These are phyloP conservation scores for Schizothorax lantsangensis DNA, from an alignment of 2,797 vertebrate species.

Conservation along the genomic window DNA sequence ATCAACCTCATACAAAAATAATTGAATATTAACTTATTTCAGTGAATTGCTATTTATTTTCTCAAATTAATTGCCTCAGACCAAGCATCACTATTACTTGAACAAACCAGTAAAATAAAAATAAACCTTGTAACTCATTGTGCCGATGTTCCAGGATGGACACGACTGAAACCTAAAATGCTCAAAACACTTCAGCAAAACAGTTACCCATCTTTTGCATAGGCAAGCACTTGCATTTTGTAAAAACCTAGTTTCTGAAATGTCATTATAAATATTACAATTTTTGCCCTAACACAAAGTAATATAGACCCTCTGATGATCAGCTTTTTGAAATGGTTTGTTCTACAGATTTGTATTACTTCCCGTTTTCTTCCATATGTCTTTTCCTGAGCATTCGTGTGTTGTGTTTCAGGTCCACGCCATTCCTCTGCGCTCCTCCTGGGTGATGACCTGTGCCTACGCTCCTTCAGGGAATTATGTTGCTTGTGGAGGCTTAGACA, in stretches of 20 bases:
- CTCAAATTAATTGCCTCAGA: background rate
- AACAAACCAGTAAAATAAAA: background rate
- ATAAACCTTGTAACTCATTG: background rate
- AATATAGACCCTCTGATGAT: background rate
- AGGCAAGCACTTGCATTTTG: background rate
- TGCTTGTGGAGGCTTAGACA: constrained; percentile 98
- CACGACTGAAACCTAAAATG: background rate
- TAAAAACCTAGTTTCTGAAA: background rate
- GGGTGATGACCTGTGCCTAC: constrained; percentile 99
- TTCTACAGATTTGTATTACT: background rate
- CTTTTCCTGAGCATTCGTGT: background rate
- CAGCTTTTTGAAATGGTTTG: background rate
- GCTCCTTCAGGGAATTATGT: constrained; percentile 99
- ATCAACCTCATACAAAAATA: background rate
- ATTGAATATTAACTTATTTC: background rate
- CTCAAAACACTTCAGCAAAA: background rate
- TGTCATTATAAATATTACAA: background rate
- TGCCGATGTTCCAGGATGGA: background rate
- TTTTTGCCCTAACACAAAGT: background rate
- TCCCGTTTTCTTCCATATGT: background rate
- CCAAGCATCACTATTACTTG: background rate
- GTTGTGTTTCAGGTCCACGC: constrained; percentile 88
- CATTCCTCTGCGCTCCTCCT: constrained; percentile 98
- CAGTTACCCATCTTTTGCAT: background rate
- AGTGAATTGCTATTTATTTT: background rate